phyloP scores from a whole-genome alignment of 37 sponge, comb jelly and placozoan genomes.

The Beroe forskalii region DNA sequence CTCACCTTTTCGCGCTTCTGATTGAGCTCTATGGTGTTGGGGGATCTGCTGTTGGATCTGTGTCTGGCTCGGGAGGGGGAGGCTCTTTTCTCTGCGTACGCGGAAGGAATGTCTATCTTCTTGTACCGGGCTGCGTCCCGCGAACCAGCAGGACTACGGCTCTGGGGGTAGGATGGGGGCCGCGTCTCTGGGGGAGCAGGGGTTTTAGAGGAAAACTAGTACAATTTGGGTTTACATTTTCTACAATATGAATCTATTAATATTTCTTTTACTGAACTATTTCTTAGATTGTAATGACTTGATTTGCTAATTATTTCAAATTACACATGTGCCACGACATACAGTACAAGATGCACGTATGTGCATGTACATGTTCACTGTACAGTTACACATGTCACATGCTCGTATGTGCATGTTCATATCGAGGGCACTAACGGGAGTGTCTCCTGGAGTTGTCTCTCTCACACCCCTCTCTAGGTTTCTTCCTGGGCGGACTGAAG shows the following conservation, averaged over 20 bases:
- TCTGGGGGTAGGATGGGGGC: background rate
- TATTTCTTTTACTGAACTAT: too few relatives aligned
- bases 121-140: background rate
- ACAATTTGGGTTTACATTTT: too few relatives aligned
- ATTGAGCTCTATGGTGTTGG: conserved; percentile 37
- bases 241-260: too few relatives aligned
- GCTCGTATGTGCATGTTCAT: too few relatives aligned
- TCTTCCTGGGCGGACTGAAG: conserved; percentile 16
- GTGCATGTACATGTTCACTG: too few relatives aligned
- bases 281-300: too few relatives aligned
- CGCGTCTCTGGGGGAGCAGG: background rate
- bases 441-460: background rate
- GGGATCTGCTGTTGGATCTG: conserved; percentile 30
- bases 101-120: conserved; percentile 51
- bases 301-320: too few relatives aligned
- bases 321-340: too few relatives aligned
- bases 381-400: too few relatives aligned
- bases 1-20: conserved; percentile 63
- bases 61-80: background rate
- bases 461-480: background rate
- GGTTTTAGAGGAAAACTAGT: too few relatives aligned
- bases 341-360: too few relatives aligned
- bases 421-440: background rate
- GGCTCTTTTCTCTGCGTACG: conserved; percentile 9
- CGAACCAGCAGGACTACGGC: background rate